Conservation (phyloP, 1,140 invertebrate genomes). For the Episyrphus balteatus region DNA sequence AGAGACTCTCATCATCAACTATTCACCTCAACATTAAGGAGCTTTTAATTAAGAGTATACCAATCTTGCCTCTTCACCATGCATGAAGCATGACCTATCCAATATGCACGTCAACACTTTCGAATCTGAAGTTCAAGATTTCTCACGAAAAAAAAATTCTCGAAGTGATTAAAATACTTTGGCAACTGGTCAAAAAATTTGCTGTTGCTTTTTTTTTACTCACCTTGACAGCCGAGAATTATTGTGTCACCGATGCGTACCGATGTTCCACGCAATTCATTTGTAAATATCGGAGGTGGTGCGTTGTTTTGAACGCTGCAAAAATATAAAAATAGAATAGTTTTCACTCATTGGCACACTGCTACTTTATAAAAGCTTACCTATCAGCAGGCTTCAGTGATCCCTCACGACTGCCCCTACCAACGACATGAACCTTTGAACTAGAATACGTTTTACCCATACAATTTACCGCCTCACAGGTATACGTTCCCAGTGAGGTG, state of each 20-base stretch:
- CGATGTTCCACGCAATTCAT: slow-evolving; percentile 56
- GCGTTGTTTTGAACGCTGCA: slow-evolving; percentile 38
- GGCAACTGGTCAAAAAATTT: slow-evolving; percentile 14
- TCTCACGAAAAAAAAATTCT: too few relatives aligned
- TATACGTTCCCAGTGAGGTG: slow-evolving; percentile 72
- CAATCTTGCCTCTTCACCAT: background rate
- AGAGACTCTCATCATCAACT: too few relatives aligned
- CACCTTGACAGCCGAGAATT: slow-evolving; percentile 60
- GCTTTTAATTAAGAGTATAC: too few relatives aligned
- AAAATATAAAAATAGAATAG: too few relatives aligned
- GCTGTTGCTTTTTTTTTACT: slow-evolving; percentile 9
- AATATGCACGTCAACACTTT: too few relatives aligned
- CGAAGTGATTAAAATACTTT: slow-evolving; percentile 4
- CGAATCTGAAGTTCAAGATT: too few relatives aligned
- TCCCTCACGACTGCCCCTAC: slow-evolving; percentile 52
- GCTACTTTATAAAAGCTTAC: slow-evolving; percentile 15
- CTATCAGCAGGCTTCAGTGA: slow-evolving; percentile 43
- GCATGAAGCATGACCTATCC: background rate
- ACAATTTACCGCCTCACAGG: slow-evolving; percentile 76
- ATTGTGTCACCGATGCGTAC: slow-evolving; percentile 65
- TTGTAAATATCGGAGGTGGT: slow-evolving; percentile 62
- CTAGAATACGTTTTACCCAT: slow-evolving; percentile 71
- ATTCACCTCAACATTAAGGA: too few relatives aligned
- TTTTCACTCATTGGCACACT: too few relatives aligned
- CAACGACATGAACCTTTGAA: slow-evolving; percentile 68